Conservation (phyloP, 2,888 invertebrate genomes). For the Cerceris ruficornis region DNA sequence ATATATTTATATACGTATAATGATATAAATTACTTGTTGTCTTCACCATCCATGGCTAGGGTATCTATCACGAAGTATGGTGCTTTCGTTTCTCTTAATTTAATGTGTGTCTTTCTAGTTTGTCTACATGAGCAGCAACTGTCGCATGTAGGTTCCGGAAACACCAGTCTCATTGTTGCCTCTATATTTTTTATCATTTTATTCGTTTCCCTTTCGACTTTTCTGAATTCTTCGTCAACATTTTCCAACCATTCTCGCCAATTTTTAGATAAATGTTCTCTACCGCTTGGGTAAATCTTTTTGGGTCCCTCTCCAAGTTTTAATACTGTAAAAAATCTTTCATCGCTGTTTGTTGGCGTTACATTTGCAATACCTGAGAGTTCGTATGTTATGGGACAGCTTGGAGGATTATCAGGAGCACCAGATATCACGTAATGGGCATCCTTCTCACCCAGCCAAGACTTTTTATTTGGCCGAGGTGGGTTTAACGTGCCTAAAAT, state of each 20-base stretch:
- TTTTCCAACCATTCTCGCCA: conserved; percentile 75
- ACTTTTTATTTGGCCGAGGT: conserved; percentile 47
- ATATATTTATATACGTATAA: not conserved
- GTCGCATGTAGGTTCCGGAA: conserved; percentile 69
- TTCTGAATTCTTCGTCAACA: conserved; percentile 69
- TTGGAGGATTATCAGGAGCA: conserved; percentile 52
- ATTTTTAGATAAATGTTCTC: conserved; percentile 73
- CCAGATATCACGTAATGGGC: conserved; percentile 66
- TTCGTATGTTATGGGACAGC: conserved; percentile 65
- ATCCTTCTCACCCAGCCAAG: conserved; percentile 64
- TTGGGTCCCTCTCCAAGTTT: conserved; percentile 53
- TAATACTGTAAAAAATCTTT: conserved; percentile 66
- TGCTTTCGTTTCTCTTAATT: conserved; percentile 63
- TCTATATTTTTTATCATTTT: conserved; percentile 68
- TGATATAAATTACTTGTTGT: conserved; percentile 54
- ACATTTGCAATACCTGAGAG: conserved; percentile 64
- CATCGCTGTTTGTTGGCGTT: conserved; percentile 69
- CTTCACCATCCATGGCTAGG: conserved; percentile 58
- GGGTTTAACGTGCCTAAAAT: conserved; percentile 45
- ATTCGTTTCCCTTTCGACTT: conserved; percentile 67
- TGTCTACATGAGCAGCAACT: conserved; percentile 75
- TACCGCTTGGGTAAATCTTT: conserved; percentile 68
- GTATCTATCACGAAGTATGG: conserved; percentile 70
- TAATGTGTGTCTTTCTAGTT: conserved; percentile 66
- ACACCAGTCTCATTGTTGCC: conserved; percentile 63